phyloP scores from a whole-genome alignment of 1,140 invertebrate species.

The Ceratosolen fusciceps region DNA sequence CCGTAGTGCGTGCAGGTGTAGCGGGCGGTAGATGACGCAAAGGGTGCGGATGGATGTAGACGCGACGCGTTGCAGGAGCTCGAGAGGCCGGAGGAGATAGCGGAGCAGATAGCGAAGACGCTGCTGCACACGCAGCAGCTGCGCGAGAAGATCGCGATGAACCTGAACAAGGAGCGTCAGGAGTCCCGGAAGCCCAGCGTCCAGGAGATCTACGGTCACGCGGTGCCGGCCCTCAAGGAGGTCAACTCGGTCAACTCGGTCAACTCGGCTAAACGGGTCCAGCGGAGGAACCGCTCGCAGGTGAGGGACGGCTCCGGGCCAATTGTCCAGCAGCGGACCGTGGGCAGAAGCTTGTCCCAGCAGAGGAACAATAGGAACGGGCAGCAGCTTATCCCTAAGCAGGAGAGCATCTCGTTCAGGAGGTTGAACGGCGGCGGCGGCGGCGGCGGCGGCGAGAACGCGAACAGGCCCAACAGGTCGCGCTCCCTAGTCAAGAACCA shows the following conservation, averaged over 20 bases:
- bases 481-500: background rate
- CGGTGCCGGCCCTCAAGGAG: background rate
- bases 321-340: too few relatives aligned
- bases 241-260: background rate
- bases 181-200: background rate
- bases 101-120: conserved; percentile 57
- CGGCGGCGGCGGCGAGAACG: background rate
- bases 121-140: conserved; percentile 60
- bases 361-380: background rate
- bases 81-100: conserved; percentile 55
- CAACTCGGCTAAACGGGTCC: too few relatives aligned
- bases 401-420: background rate
- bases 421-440: too few relatives aligned
- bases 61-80: background rate
- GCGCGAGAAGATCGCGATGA: conserved; percentile 36
- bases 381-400: too few relatives aligned
- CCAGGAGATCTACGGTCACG: conserved; percentile 18
- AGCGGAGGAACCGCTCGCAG: too few relatives aligned
- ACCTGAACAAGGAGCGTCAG: conserved; percentile 33
- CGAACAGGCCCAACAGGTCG: background rate
- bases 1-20: too few relatives aligned
- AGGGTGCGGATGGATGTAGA: too few relatives aligned
- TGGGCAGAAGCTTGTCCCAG: conserved; percentile 9
- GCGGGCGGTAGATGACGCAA: too few relatives aligned
- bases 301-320: too few relatives aligned